Conservation (phyloP, 2,113 vertebrate species). For the Lathamus discolor region DNA sequence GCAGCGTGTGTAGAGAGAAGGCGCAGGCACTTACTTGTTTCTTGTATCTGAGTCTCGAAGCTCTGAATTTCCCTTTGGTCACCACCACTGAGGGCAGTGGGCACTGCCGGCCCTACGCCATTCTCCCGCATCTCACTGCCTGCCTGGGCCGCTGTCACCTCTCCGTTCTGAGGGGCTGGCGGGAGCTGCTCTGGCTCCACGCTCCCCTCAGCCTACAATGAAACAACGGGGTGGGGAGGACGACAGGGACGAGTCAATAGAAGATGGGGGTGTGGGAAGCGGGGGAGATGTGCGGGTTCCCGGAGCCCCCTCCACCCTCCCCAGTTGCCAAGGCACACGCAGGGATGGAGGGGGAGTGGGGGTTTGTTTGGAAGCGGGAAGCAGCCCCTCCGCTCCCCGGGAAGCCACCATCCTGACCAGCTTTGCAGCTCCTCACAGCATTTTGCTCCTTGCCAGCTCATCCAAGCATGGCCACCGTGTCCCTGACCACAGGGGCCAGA, state of each 20-base stretch:
- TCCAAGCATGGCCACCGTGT: rapidly evolving
- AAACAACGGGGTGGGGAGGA: constrained; percentile 65
- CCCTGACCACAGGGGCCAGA: rapidly evolving
- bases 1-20: neutral
- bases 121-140: constrained; percentile 77
- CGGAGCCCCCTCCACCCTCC: neutral
- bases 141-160: constrained; percentile 55
- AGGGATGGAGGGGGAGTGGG: neutral
- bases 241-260: constrained; percentile 8
- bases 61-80: constrained; percentile 84
- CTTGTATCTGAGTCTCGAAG: constrained; percentile 90
- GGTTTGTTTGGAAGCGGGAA: rapidly evolving
- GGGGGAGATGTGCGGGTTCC: neutral
- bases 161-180: constrained; percentile 72
- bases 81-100: constrained; percentile 70
- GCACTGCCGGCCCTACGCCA: constrained; percentile 78
- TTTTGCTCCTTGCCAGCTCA: neutral
- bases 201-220: constrained; percentile 85
- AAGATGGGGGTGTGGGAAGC: constrained; percentile 41
- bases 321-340: neutral
- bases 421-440: neutral
- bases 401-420: neutral
- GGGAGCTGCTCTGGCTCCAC: constrained; percentile 77
- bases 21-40: constrained; percentile 89
- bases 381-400: rapidly evolving